These are phyloP conservation scores for Tipula unca DNA, from an alignment of 2,888 invertebrate species.

Conservation along the genomic window DNA sequence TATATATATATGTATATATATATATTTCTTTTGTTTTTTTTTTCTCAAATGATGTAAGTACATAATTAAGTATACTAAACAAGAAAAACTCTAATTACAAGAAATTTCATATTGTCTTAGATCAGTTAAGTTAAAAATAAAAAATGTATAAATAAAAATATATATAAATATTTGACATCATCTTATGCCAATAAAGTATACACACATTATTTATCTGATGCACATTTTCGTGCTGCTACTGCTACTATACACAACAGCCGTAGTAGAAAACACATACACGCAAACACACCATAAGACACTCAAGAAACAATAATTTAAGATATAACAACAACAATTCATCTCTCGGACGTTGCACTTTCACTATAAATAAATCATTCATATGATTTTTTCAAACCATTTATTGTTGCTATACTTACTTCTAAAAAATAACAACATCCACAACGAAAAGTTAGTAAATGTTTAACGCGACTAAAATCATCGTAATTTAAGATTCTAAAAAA, in stretches of 20 bases:
- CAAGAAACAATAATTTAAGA: background rate
- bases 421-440: background rate
- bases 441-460: background rate
- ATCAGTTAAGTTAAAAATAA: conserved; percentile 14
- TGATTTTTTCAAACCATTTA: background rate
- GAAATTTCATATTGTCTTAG: background rate
- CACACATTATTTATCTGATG: background rate
- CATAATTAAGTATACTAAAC: too few species aligned
- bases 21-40: background rate
- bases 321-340: background rate
- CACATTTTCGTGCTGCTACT: background rate
- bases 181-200: conserved; percentile 1
- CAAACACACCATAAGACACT: background rate
- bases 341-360: conserved; percentile 2
- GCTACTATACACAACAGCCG: background rate
- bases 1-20: background rate
- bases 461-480: background rate
- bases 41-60: background rate
- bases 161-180: conserved; percentile 8
- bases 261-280: background rate
- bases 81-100: background rate
- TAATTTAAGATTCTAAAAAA: background rate
- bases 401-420: background rate
- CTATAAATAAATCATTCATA: conserved; percentile 8
- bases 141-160: too few species aligned